Conservation (phyloP, 23 tunicate species). For the Styela plicata region DNA sequence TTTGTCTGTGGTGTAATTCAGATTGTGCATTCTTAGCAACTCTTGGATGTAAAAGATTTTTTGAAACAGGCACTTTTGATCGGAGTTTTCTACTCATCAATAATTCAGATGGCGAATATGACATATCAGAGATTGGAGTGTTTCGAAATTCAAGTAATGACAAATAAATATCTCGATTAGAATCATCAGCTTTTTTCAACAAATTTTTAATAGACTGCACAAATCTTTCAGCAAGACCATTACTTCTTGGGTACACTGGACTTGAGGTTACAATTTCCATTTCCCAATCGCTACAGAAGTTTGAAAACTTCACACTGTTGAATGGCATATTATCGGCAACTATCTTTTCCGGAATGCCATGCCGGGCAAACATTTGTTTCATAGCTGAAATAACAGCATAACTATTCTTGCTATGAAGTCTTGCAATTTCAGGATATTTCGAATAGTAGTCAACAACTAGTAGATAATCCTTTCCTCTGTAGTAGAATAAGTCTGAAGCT, state of each 20-base stretch:
- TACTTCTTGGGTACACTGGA: conserved; percentile 23
- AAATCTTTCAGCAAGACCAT: conserved; percentile 37
- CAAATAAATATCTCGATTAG: conserved; percentile 15
- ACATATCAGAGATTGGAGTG: conserved; percentile 9
- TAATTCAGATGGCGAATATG: conserved; percentile 29
- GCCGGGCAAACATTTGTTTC: conserved; percentile 35
- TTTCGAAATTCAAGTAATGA: conserved; percentile 31
- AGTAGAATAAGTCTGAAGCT: conserved; percentile 36
- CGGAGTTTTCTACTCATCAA: conserved; percentile 25
- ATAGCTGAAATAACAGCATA: conserved; percentile 12
- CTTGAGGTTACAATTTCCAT: conserved; percentile 25
- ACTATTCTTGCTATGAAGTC: conserved; percentile 21
- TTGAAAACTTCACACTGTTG: conserved; percentile 10
- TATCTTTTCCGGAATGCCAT: conserved; percentile 32
- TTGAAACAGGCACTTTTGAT: not conserved
- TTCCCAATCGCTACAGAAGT: conserved; percentile 21
- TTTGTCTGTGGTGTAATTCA: not conserved
- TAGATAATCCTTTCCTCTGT: conserved; percentile 27
- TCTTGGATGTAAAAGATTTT: not conserved
- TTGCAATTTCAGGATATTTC: conserved; percentile 39
- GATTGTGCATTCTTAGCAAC: not conserved
- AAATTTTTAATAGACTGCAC: conserved; percentile 27
- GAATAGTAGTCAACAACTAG: conserved; percentile 38
- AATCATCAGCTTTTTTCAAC: conserved; percentile 34
- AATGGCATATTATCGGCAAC: conserved; percentile 38